These are phyloP conservation scores for Scaptomyza cyrtandrae DNA, from an alignment of 2,888 invertebrate genomes.

Conservation along the genomic window DNA sequence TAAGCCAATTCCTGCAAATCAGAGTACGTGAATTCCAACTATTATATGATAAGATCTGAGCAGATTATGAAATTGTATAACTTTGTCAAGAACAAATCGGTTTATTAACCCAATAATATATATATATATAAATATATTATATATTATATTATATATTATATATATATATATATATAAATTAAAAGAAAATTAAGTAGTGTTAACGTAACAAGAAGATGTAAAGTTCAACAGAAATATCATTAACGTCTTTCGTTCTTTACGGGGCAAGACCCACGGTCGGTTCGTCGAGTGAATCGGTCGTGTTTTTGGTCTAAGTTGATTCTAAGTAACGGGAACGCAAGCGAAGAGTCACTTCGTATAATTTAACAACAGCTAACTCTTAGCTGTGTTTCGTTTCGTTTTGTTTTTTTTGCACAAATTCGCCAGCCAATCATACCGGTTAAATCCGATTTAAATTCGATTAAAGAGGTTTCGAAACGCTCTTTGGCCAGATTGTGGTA, in stretches of 20 bases:
- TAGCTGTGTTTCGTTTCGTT: slow-evolving; percentile 32
- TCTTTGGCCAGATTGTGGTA: slow-evolving; percentile 52
- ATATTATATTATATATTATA: no score
- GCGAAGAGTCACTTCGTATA: slow-evolving; percentile 31
- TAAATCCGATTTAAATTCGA: slow-evolving; percentile 83
- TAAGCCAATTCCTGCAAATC: slow-evolving; percentile 1
- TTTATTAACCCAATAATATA: slow-evolving; percentile 26
- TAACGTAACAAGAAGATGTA: no score
- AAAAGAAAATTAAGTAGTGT: no score
- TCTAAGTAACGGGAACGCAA: not conserved
- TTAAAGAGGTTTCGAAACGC: slow-evolving; percentile 74
- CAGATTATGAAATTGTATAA: not conserved
- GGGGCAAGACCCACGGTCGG: slow-evolving; percentile 17
- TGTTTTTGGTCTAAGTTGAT: not conserved
- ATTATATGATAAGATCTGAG: slow-evolving; percentile 22
- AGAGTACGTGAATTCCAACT: not conserved
- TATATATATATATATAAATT: no score
- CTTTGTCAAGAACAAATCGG: slow-evolving; percentile 14
- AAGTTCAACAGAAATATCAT: not conserved
- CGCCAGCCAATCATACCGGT: slow-evolving; percentile 77
- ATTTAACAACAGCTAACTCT: slow-evolving; percentile 22
- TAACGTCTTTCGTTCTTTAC: slow-evolving; percentile 13
- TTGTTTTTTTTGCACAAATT: slow-evolving; percentile 29
- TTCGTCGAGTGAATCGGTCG: not conserved
- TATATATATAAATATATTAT: no score